phyloP scores from a whole-genome alignment of 2,797 vertebrate genomes.

The Channallabes apus region DNA sequence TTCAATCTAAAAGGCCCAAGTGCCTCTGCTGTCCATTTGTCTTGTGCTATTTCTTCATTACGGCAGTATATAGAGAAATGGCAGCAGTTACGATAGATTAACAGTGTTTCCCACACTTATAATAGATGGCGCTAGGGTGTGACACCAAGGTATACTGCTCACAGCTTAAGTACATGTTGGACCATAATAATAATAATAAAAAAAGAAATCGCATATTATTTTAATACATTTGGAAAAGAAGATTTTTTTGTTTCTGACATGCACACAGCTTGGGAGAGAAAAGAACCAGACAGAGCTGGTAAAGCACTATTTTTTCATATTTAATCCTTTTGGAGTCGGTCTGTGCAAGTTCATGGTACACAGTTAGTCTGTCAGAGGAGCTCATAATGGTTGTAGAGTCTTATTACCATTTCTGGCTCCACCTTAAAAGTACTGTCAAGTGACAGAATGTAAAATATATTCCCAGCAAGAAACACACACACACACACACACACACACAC shows the following conservation, averaged over 20 bases:
- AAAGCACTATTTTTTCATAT: slow-evolving; percentile 1
- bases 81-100: slow-evolving; percentile 8
- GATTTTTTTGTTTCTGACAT: neutral
- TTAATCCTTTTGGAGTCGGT: neutral
- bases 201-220: neutral
- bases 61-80: slow-evolving; percentile 1
- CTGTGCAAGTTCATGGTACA: neutral
- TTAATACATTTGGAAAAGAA: neutral
- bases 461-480: too few species aligned
- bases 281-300: neutral
- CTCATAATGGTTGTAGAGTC: neutral
- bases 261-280: neutral
- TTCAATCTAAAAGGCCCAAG: slow-evolving; percentile 21
- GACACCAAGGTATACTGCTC: neutral
- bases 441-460: neutral
- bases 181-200: neutral
- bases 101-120: slow-evolving; percentile 5
- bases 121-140: neutral
- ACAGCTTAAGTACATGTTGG: neutral
- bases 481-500: too few species aligned
- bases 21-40: neutral
- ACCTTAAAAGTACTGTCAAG: neutral
- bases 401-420: slow-evolving; percentile 2
- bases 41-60: slow-evolving; percentile 15
- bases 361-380: neutral